phyloP scores from a whole-genome alignment of 2,113 vertebrate species.

The Eublepharis macularius region DNA sequence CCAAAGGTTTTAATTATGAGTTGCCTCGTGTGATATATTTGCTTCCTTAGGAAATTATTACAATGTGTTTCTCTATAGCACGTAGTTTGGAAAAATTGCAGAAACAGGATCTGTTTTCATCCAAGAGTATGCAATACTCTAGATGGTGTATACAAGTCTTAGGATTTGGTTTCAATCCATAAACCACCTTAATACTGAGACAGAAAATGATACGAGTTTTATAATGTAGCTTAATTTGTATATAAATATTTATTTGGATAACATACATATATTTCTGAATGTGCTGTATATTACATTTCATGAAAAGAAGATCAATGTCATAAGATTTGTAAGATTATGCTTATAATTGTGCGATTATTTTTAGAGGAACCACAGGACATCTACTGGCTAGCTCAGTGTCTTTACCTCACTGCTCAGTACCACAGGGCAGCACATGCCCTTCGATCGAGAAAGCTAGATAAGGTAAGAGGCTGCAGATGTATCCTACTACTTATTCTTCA shows the following conservation, averaged over 20 bases:
- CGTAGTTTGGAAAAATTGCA: background rate
- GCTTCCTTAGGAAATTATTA: background rate
- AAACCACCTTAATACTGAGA: background rate
- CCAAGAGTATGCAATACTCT: background rate
- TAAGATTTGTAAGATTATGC: background rate
- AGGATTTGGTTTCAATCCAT: background rate
- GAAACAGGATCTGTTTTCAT: background rate
- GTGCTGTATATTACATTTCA: background rate
- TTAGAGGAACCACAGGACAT: slow-evolving; percentile 96
- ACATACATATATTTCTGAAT: background rate
- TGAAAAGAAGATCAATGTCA: background rate
- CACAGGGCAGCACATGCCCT: slow-evolving; percentile 97
- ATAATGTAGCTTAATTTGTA: background rate
- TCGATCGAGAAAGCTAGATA: slow-evolving; percentile 93
- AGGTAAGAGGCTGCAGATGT: slow-evolving; percentile 74
- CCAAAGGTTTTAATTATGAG: background rate
- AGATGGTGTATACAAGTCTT: background rate
- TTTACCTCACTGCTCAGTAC: slow-evolving; percentile 96
- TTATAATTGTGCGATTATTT: slow-evolving; percentile 29
- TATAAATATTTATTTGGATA: background rate
- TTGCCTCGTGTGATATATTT: background rate
- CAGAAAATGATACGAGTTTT: background rate
- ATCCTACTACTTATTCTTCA: background rate
- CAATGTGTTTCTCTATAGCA: background rate
- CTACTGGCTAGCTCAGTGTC: slow-evolving; percentile 97